phyloP scores from a whole-genome alignment of 2,113 vertebrate species.

The Heloderma charlesbogerti region DNA sequence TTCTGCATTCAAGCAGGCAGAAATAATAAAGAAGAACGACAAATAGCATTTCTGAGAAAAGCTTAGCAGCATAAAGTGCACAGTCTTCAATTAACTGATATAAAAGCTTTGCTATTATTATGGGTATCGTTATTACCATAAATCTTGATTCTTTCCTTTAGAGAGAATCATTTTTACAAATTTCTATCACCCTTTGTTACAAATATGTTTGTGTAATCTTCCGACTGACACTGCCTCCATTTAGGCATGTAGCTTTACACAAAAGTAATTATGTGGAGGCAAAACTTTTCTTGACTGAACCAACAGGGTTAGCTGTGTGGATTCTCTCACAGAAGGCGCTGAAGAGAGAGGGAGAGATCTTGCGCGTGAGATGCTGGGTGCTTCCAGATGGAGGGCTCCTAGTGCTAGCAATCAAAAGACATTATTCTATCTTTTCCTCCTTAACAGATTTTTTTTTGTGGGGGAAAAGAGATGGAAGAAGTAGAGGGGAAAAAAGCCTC shows the following conservation, averaged over 20 bases:
- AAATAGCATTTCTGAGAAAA: constrained; percentile 2
- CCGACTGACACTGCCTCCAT: background rate
- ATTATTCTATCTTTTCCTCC: background rate
- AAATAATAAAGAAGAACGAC: constrained; percentile 14
- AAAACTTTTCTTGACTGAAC: background rate
- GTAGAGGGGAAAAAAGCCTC: background rate
- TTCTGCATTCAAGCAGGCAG: background rate
- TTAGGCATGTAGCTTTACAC: background rate
- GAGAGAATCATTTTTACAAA: background rate
- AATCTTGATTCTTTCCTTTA: background rate
- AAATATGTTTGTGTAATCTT: background rate
- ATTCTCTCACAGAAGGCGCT: background rate
- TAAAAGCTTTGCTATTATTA: constrained; percentile 7
- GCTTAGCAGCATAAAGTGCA: background rate
- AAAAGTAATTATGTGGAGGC: background rate
- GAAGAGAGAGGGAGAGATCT: background rate
- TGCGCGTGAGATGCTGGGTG: background rate
- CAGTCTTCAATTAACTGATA: background rate
- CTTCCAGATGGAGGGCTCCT: background rate
- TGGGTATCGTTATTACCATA: background rate
- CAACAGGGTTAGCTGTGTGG: background rate
- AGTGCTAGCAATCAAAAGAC: background rate
- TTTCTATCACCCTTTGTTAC: background rate
- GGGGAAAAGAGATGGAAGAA: background rate
- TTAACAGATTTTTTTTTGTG: too few relatives aligned